phyloP scores from a whole-genome alignment of 2,888 invertebrate genomes.

The Lysandra bellargus region DNA sequence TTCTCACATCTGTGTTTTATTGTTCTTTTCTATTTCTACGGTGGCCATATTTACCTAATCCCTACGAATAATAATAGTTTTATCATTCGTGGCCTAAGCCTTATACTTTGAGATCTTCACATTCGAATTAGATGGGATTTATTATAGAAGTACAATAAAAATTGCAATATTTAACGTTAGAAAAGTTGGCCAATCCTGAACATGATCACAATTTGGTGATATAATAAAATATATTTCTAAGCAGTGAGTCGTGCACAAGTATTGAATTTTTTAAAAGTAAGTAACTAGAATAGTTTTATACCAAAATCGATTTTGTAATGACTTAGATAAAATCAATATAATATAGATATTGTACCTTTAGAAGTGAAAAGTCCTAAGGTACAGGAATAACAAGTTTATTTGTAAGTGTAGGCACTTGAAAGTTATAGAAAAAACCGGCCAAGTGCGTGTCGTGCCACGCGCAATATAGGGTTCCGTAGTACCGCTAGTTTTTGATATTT shows the following conservation, averaged over 20 bases:
- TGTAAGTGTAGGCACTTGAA: not conserved
- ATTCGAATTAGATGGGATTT: no score
- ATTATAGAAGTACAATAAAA: no score
- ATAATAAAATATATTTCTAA: not conserved
- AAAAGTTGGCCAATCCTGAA: not conserved
- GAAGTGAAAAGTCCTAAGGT: not conserved
- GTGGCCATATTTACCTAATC: no score
- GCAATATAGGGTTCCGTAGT: no score
- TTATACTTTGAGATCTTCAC: no score
- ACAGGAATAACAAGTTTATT: not conserved
- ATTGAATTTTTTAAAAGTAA: not conserved
- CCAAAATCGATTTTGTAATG: not conserved
- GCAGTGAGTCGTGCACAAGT: slow-evolving; percentile 10
- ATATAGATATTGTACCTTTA: not conserved
- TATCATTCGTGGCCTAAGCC: no score
- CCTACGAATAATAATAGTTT: no score
- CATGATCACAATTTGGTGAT: slow-evolving; percentile 29
- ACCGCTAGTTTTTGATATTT: no score
- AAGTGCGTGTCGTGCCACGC: no score
- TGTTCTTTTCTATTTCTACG: no score
- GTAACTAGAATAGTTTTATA: not conserved
- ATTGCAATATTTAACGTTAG: no score
- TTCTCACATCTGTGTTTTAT: no score
- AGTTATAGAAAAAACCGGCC: not conserved
- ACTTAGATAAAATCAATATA: not conserved